phyloP scores from a whole-genome alignment of 1,140 invertebrate species.

The Drosophila mayri region DNA sequence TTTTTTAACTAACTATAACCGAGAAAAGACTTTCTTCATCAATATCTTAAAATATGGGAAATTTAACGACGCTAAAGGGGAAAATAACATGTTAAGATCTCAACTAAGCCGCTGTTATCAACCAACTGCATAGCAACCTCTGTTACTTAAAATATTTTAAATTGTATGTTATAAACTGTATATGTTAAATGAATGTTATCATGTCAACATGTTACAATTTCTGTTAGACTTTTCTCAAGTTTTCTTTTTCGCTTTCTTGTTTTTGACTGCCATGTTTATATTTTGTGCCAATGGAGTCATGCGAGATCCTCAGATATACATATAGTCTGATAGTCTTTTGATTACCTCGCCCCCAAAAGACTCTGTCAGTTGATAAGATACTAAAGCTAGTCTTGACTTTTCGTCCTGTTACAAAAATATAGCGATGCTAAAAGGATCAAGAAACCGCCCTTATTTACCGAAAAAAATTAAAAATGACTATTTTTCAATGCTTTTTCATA shows the following conservation, averaged over 20 bases:
- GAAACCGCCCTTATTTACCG: no score
- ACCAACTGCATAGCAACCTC: background rate
- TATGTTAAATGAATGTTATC: background rate
- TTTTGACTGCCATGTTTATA: background rate
- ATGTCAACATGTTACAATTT: background rate
- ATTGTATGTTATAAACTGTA: background rate
- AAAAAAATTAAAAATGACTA: background rate
- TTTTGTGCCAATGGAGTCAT: slow-evolving; percentile 1
- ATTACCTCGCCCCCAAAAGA: background rate
- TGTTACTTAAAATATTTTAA: background rate
- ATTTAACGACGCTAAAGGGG: background rate
- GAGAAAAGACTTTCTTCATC: background rate
- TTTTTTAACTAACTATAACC: background rate
- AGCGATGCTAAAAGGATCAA: background rate
- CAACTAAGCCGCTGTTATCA: background rate
- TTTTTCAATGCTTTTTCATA: background rate
- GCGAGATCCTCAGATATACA: background rate
- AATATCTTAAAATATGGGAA: background rate
- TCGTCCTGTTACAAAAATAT: background rate
- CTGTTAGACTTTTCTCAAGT: background rate
- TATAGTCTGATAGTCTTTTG: background rate
- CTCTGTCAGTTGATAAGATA: background rate
- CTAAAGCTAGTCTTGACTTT: background rate
- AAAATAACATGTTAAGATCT: background rate
- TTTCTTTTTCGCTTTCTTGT: slow-evolving; percentile 20